Conservation (phyloP, 2,113 vertebrate species). For the Cricetomys ansorgei region DNA sequence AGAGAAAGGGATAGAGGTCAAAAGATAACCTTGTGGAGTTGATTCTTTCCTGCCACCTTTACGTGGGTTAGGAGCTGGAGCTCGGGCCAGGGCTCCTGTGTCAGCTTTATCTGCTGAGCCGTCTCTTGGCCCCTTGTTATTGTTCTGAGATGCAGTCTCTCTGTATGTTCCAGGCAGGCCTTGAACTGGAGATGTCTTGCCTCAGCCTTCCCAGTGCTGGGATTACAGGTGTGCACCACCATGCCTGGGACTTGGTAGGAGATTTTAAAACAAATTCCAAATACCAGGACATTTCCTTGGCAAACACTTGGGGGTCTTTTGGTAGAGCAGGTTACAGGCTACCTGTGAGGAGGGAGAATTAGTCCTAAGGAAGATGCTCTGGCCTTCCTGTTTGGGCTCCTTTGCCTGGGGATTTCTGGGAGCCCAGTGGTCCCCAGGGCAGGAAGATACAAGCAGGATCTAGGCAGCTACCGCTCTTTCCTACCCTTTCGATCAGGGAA, state of each 20-base stretch:
- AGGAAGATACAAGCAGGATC: not conserved
- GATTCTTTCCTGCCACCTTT: not conserved
- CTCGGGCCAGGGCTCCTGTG: not conserved
- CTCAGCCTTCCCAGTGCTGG: not conserved
- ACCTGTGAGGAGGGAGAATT: not conserved
- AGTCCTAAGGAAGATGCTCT: not conserved
- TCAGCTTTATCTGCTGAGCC: not conserved
- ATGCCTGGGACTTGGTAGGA: not conserved
- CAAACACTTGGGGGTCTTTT: not conserved
- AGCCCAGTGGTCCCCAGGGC: not conserved
- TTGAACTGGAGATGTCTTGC: not conserved
- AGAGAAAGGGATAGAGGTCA: not conserved
- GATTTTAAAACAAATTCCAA: slow-evolving; percentile 16
- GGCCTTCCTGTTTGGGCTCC: not conserved
- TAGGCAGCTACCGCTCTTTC: not conserved
- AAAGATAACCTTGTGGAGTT: not conserved
- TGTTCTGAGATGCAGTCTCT: not conserved
- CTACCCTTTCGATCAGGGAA: slow-evolving; percentile 87
- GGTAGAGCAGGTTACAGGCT: not conserved
- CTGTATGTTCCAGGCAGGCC: not conserved
- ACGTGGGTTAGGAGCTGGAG: not conserved
- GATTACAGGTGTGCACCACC: not conserved
- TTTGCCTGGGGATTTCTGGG: not conserved
- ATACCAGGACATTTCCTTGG: not conserved
- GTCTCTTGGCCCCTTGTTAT: too few relatives aligned